Conservation (phyloP, 2,113 vertebrate species). For the Gambusia affinis region DNA sequence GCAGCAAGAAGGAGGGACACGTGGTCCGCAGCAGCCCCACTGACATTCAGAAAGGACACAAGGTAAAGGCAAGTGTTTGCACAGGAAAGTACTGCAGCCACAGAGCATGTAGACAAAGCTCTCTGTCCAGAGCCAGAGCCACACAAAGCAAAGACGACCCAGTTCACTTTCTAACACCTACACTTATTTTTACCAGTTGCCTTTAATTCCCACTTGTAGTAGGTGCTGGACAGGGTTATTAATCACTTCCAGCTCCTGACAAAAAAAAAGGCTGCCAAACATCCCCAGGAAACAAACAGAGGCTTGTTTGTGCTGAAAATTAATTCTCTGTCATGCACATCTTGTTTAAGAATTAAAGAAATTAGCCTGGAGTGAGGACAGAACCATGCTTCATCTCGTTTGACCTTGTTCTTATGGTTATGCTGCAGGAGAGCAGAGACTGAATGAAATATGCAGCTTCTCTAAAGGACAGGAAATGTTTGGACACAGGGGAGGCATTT, state of each 20-base stretch:
- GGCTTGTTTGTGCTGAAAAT: conserved; percentile 69
- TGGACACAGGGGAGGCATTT: conserved; percentile 14
- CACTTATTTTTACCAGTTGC: conserved; percentile 36
- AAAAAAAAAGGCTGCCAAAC: conserved; percentile 44
- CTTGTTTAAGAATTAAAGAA: conserved; percentile 70
- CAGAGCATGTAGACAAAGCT: background rate
- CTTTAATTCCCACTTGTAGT: conserved; percentile 63
- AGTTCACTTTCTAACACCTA: conserved; percentile 28
- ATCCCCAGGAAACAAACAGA: conserved; percentile 58
- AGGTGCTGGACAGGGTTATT: conserved; percentile 58
- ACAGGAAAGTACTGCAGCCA: background rate
- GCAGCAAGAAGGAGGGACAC: conserved; percentile 34
- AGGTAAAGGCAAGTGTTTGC: conserved; percentile 34
- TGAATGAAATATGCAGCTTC: conserved; percentile 21
- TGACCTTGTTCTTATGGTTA: conserved; percentile 49
- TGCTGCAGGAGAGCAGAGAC: conserved; percentile 16
- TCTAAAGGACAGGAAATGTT: conserved; percentile 13
- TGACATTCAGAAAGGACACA: conserved; percentile 61
- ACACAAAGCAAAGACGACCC: conserved; percentile 24
- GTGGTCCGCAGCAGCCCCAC: conserved; percentile 15
- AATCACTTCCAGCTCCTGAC: conserved; percentile 57
- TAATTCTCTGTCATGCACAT: conserved; percentile 66
- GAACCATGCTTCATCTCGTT: conserved; percentile 19
- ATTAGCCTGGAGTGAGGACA: conserved; percentile 53
- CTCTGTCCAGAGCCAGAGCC: conserved; percentile 15